Conservation (phyloP, 2,888 invertebrate species). For the Lingula anatina region DNA sequence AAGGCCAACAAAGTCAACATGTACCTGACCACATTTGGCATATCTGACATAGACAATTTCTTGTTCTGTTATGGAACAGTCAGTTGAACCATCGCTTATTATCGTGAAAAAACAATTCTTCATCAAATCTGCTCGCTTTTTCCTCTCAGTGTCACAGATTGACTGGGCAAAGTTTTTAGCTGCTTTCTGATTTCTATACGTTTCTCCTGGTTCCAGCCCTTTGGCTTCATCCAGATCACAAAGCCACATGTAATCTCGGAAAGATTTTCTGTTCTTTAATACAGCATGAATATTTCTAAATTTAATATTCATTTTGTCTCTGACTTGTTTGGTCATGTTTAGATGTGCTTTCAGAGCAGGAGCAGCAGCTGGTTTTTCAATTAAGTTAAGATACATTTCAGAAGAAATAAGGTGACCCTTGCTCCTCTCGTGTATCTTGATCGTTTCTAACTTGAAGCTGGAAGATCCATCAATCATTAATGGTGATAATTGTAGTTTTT, state of each 20-base stretch:
- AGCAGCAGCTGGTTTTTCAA: no score
- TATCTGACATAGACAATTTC: slow-evolving; percentile 8
- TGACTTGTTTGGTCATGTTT: slow-evolving; percentile 4
- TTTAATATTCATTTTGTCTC: slow-evolving; percentile 5
- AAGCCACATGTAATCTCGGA: slow-evolving; percentile 10
- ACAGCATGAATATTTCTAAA: slow-evolving; percentile 13
- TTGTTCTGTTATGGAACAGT: slow-evolving; percentile 13
- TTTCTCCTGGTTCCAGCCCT: slow-evolving; percentile 8
- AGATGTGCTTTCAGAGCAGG: slow-evolving; percentile 5
- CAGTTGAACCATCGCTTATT: slow-evolving; percentile 14
- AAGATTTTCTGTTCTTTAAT: slow-evolving; percentile 7
- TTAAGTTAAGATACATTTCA: no score
- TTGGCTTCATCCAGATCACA: slow-evolving; percentile 7
- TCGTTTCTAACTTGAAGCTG: no score
- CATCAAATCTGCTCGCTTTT: slow-evolving; percentile 3
- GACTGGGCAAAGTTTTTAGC: slow-evolving; percentile 7
- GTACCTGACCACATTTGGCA: slow-evolving; percentile 2
- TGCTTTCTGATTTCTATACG: slow-evolving; percentile 10
- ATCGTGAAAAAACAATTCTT: slow-evolving; percentile 6
- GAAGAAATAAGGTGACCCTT: no score
- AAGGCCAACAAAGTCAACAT: slow-evolving; percentile 9
- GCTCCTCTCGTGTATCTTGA: no score
- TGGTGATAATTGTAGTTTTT: no score
- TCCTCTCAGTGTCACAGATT: slow-evolving; percentile 6
- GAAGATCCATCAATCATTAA: no score